Conservation (phyloP, 2,888 invertebrate genomes). For the Orchestes rusci region DNA sequence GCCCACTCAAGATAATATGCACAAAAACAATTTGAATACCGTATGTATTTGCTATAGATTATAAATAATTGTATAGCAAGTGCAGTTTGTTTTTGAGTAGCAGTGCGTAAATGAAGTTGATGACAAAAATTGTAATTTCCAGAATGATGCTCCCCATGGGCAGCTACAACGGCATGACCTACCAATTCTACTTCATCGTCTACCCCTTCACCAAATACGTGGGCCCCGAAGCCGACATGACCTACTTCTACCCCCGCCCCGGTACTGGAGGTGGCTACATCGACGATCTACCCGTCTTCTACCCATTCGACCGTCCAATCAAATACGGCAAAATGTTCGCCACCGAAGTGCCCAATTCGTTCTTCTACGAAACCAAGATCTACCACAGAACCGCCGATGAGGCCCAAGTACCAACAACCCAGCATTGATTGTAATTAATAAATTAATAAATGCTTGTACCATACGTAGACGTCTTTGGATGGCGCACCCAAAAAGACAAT, state of each 20-base stretch:
- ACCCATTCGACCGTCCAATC: slow-evolving; percentile 65
- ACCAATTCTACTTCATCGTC: slow-evolving; percentile 48
- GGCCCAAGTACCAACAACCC: slow-evolving; percentile 13
- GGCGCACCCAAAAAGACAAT: slow-evolving; percentile 19
- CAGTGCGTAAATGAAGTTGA: too few relatives aligned
- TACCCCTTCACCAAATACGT: slow-evolving; percentile 42
- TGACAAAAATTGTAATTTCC: too few relatives aligned
- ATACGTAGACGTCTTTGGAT: too few relatives aligned
- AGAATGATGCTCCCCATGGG: slow-evolving; percentile 64
- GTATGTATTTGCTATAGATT: too few relatives aligned
- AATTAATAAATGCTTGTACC: too few relatives aligned
- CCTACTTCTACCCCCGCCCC: slow-evolving; percentile 27
- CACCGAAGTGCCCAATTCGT: slow-evolving; percentile 58
- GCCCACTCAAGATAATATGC: too few relatives aligned
- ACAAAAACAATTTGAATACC: too few relatives aligned
- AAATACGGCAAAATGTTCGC: slow-evolving; percentile 49
- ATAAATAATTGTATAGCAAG: too few relatives aligned
- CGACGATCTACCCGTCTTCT: slow-evolving; percentile 61
- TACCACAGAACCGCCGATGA: slow-evolving; percentile 48
- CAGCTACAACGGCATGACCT: slow-evolving; percentile 53
- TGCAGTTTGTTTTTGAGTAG: too few relatives aligned
- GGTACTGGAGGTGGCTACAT: slow-evolving; percentile 34
- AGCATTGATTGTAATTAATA: slow-evolving; percentile 6
- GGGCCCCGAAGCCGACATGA: slow-evolving; percentile 19
- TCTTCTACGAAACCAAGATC: slow-evolving; percentile 57